Base-by-base conservation (phyloP, 2,113 vertebrate genomes). In the Onychostruthus taczanowskii region DNA sequence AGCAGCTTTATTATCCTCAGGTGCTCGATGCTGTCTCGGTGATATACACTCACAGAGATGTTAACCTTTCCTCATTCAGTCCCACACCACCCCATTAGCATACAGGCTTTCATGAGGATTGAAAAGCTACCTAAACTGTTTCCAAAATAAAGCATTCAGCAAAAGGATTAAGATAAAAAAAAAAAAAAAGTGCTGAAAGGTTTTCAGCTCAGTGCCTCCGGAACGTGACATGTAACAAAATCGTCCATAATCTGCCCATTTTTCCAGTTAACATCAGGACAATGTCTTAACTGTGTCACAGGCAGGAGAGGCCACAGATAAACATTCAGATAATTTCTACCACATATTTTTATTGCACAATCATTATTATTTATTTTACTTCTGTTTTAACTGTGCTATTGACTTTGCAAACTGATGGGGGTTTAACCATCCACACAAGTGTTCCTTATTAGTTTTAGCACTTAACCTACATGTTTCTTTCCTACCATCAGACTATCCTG, bases 281-380 rank as follows among this genome's bases (percentile, higher is more conserved):
- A 70, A 72, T 33, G 61, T 52, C 77, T 69, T 77, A 30, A 86
- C 52, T 52, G 44, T 62, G 68, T 62, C 89, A 67, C 44, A 88
- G 50, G 86, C 70, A 93, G 50, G 31, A 79, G 73, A 95, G 84
- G 81, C 39, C 83, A 87, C 22, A 82, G 87, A 92, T 87, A 91
- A 93, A 89, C 78, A 96, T 52, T 37, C 64, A 84, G 83, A 94
- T 79, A 93, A 88, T 85, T 95, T 86, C 87, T 53, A 44, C 43
- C n/a, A 61, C 44, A 47, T 37, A 24, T 83, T 96, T 96, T 95
- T 81, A 88, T 76, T 61, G 44, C 53, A 7, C 75, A 16, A 93
- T 91, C 85, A 90, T 62, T 78, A 68, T 94, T 89, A 88, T 94
- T 93, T 93, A 84, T 95, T 88, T 91, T 50, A 56, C 75, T 93